A percentile compares a stretch with the other conserved stretches of the same genome.
phyloP scores from a whole-genome alignment of 2,797 vertebrate species.

The Girardinus metallicus region DNA sequence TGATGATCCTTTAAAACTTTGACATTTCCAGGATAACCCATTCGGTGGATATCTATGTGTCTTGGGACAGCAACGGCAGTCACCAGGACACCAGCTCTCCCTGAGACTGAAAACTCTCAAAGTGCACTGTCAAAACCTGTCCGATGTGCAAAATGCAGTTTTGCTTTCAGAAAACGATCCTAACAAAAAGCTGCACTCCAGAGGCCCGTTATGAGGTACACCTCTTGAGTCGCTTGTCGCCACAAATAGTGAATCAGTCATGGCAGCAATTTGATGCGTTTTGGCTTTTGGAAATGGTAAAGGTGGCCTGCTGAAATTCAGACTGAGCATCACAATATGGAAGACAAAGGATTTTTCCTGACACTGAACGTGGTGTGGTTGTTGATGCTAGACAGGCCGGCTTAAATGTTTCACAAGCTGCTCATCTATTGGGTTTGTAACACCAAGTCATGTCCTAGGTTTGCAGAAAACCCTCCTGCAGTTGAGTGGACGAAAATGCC shows the following conservation, averaged over 20 bases:
- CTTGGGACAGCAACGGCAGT: no score
- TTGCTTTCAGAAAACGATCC: background rate
- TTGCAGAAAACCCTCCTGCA: background rate
- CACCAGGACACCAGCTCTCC: background rate
- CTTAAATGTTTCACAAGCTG: background rate
- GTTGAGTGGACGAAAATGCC: background rate
- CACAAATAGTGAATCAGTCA: background rate
- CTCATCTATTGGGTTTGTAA: background rate
- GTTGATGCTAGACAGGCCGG: background rate
- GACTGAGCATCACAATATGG: background rate
- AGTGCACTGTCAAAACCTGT: background rate
- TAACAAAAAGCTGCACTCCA: background rate
- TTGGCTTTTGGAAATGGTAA: background rate
- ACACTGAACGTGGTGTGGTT: background rate
- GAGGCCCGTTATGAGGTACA: background rate
- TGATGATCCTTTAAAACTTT: slow-evolving; percentile 14
- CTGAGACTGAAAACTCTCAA: slow-evolving; percentile 1
- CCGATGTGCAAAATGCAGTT: background rate
- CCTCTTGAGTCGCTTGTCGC: background rate
- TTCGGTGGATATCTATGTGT: slow-evolving; percentile 16
- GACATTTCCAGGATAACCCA: slow-evolving; percentile 5
- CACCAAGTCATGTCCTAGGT: background rate
- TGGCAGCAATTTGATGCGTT: background rate
- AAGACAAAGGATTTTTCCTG: background rate
- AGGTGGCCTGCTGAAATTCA: background rate